Base-by-base conservation (phyloP, 2,797 vertebrate species). In the Sardinella longiceps region DNA sequence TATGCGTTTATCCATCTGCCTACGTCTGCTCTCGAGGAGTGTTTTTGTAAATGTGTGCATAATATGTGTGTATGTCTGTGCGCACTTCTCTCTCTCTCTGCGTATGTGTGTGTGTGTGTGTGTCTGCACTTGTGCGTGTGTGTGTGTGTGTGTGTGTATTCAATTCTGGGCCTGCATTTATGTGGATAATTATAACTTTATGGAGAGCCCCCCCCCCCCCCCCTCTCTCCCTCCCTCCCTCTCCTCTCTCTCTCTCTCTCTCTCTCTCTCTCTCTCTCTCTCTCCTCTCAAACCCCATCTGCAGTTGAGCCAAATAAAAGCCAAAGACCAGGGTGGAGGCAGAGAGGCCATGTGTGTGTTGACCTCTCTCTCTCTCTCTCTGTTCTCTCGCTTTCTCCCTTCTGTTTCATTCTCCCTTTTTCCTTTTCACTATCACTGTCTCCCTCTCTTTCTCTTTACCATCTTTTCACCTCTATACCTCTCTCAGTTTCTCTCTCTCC, bases 121-220 rank as follows among this genome's bases (percentile, higher is more conserved):
- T 87, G 86, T 82, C 77, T 85, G 86, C 87, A 85, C 85, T 83
- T 87, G 86, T 86, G 86, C 87, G 87, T 48, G 80, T 28, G 83
- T 37, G 60, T 28, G 83, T 53, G 81, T 83, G 51, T 82, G 63
- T 85, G 80, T 86, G 85, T 80, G 20, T 81, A 56, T 28, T 51
- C 87, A 92, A 91, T 89, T 93, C 91, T 91, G 91, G 89, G 90
- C 92, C 93, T 89, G 91, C 91, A 91, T 94, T 93, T 92, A 94
- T 94, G 92, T 93, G 92, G 92, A 94, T 94, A 94, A 94, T 94
- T 94, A 94, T 92, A 94, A 93, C 92, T 94, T 94, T 92, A 93
- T 93, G 89, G 91, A 90, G 87, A 92, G 92, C 93, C n/a, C n/a
- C n/a, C n/a, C n/a, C n/a, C n/a, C n/a, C n/a, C n/a, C n/a, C 94